Percentiles rank a stretch among this genome's conserved stretches.
Conservation (phyloP, 1,140 invertebrate genomes). For the Drepana arcuata region DNA sequence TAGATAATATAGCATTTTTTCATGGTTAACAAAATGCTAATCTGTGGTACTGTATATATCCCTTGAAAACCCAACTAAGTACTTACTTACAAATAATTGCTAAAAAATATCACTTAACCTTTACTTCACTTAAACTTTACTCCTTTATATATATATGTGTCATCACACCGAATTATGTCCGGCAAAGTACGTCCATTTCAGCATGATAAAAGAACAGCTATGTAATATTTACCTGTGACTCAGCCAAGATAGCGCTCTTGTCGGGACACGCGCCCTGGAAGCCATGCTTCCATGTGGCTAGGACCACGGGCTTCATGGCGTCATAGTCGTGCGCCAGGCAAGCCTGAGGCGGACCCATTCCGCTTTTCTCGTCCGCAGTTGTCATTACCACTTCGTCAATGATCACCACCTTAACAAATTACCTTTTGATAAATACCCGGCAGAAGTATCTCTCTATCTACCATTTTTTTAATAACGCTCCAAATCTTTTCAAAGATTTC, state of each 20-base stretch:
- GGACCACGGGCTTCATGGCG: constrained; percentile 92
- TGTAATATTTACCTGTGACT: constrained; percentile 82
- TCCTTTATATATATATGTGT: too few species aligned
- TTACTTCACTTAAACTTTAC: too few species aligned
- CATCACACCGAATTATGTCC: too few species aligned
- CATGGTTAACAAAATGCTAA: too few species aligned
- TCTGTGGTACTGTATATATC: too few species aligned
- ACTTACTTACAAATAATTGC: too few species aligned
- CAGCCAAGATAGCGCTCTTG: constrained; percentile 91
- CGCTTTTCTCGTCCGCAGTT: constrained; percentile 82
- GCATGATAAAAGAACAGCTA: too few species aligned
- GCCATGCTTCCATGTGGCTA: constrained; percentile 96
- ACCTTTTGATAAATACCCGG: background rate
- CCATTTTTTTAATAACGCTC: background rate
- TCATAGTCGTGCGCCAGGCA: constrained; percentile 95
- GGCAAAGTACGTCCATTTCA: too few species aligned
- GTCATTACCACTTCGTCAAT: constrained; percentile 91
- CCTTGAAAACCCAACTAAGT: too few species aligned
- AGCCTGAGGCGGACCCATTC: constrained; percentile 76
- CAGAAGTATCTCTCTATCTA: background rate
- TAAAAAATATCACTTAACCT: too few species aligned
- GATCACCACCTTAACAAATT: constrained; percentile 81
- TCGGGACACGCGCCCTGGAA: constrained; percentile 96
- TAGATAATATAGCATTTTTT: too few species aligned
- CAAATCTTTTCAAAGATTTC: background rate